Evolutionary conservation across 1,140 invertebrate species (phyloP).

Genomic region (Berghia stephanieae): DNA sequence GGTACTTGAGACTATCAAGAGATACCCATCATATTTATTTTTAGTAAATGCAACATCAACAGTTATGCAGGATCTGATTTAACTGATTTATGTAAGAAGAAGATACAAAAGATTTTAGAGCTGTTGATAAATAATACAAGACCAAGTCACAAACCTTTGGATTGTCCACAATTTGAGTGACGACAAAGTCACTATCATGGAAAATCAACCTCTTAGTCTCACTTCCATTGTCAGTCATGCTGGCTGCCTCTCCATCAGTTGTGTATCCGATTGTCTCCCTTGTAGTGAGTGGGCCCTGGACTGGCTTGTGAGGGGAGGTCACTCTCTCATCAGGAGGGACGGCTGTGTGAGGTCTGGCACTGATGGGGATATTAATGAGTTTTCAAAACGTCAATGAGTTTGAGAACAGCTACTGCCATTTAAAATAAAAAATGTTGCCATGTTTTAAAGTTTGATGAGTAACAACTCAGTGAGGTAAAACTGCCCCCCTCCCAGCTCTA

Average conservation of each 20-base stretch:
- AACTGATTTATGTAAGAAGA: too few species aligned
- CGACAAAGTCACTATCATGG: conserved; percentile 60
- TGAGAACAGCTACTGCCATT: too few species aligned
- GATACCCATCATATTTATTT: too few species aligned
- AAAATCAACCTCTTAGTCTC: conserved; percentile 56
- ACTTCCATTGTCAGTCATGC: conserved; percentile 37
- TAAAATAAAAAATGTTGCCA: too few species aligned
- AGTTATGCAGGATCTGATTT: too few species aligned
- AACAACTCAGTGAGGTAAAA: too few species aligned
- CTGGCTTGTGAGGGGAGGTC: conserved; percentile 47
- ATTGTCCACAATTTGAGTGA: conserved; percentile 63
- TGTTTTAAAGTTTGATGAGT: too few species aligned
- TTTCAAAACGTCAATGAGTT: not conserved
- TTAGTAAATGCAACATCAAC: too few species aligned
- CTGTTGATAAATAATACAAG: not conserved
- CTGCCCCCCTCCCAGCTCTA: too few species aligned
- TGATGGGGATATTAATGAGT: conserved; percentile 27
- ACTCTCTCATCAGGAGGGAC: conserved; percentile 58
- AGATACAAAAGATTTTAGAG: not conserved
- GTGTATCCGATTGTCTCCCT: conserved; percentile 47
- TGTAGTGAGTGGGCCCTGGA: conserved; percentile 50
- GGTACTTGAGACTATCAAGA: too few species aligned
- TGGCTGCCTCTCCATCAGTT: conserved; percentile 39
- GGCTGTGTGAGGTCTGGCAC: conserved; percentile 60
- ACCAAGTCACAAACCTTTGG: conserved; percentile 61